These are phyloP conservation scores for Stylophora pistillata DNA, from an alignment of 64 coral and sea anemone genomes.

Conservation along the genomic window DNA sequence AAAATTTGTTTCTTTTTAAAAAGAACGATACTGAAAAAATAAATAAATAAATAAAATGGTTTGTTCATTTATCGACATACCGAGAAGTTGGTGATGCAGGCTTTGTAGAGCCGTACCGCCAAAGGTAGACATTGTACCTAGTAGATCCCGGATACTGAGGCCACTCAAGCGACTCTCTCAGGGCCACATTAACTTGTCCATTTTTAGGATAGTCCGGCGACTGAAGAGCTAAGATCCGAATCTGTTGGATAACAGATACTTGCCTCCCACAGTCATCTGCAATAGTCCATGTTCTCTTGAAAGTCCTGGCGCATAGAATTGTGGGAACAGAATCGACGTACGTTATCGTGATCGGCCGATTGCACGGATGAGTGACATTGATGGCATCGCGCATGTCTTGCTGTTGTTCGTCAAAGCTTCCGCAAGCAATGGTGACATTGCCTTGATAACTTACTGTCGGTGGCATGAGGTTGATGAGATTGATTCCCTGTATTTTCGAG, in stretches of 20 bases:
- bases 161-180: constrained; percentile 68
- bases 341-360: constrained; percentile 65
- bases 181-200: constrained; percentile 75
- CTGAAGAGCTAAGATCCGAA: constrained; percentile 72
- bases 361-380: constrained; percentile 70
- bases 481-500: constrained; percentile 43
- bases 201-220: constrained; percentile 72
- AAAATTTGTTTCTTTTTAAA: neutral
- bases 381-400: constrained; percentile 66
- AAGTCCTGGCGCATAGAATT: constrained; percentile 60
- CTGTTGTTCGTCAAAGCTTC: constrained; percentile 51
- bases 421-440: constrained; percentile 56
- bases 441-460: constrained; percentile 31
- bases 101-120: constrained; percentile 42
- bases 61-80: neutral
- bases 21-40: neutral
- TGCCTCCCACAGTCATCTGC: constrained; percentile 57
- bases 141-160: constrained; percentile 78
- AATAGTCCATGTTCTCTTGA: constrained; percentile 62
- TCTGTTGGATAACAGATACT: constrained; percentile 37
- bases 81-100: constrained; percentile 55
- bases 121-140: constrained; percentile 66
- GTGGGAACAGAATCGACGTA: constrained; percentile 57
- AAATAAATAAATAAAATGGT: no score
- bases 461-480: neutral